Evolutionary conservation across 2,888 invertebrate species (phyloP), one percentile per base, ranked within the genome.

Genomic region (Stenotaenia linearis): DNA sequence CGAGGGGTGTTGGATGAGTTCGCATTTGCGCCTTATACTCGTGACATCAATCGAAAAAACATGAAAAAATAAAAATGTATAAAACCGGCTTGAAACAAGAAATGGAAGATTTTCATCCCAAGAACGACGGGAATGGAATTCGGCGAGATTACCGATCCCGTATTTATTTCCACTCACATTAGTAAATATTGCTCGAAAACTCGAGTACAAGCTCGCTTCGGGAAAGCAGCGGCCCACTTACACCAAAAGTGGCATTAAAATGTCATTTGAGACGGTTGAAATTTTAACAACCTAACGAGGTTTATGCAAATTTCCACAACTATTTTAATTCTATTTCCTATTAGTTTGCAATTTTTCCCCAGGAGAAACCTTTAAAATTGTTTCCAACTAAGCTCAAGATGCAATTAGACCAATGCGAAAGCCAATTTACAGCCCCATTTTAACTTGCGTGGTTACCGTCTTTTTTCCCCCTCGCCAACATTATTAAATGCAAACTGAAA

Each of bases 11-110:
- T 28, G 75, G 61, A 56, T 50, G 32, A 32, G 56, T 77, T 77
- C 45, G 40, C 28, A 77, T 37, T 77, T 77, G 77, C 77, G 40
- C 77, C 69, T 69, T 37, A n/a, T n/a, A 45, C 40, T 77, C 77
- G 9, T 45, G 45, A 45, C 77, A 77, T 77, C 77, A 77, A 40
- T 77, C 77, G 77, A 45, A 77, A 32, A 32, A 77, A 32, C 32
- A 23, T 21, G 75, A n/a, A 75, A 75, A 75, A 75, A 75, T n/a
- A n/a, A n/a, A n/a, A 75, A 75, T 10, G 4, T 30, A 37, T 37
- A 32, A 75, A 75, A 75, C n/a, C 21, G 21, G 74, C 35, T 37
- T n/a, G 32, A 74, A 75, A 75, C 30, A 75, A 32, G 75, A 37
- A 75, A 37, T 18, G 50, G 50, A 50, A 50, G n/a, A 50, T 50